These are phyloP conservation scores for Meteorus cinctellus DNA, from an alignment of 2,888 invertebrate genomes.

Conservation along the genomic window DNA sequence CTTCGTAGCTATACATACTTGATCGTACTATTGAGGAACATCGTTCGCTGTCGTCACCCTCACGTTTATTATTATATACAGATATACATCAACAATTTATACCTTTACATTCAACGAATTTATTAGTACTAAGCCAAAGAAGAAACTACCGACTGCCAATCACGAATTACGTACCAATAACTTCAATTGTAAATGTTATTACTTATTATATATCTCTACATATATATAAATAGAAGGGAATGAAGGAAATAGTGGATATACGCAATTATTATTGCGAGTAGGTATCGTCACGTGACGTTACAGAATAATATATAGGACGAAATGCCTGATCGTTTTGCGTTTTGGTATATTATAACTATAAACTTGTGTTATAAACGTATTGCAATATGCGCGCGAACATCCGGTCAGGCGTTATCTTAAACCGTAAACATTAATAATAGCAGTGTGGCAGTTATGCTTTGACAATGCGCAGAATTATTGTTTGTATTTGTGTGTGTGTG, in stretches of 20 bases:
- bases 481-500: constrained; percentile 23
- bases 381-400: constrained; percentile 53
- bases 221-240: constrained; percentile 41
- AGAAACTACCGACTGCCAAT: constrained; percentile 67
- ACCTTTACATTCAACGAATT: constrained; percentile 57
- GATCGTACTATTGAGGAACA: constrained; percentile 28
- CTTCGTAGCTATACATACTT: background rate
- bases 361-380: constrained; percentile 43
- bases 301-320: constrained; percentile 14
- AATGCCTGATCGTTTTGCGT: constrained; percentile 11
- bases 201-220: background rate
- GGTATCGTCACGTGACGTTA: constrained; percentile 18
- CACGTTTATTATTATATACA: constrained; percentile 24
- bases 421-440: constrained; percentile 64
- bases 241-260: background rate
- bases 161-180: constrained; percentile 69
- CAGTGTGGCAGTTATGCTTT: constrained; percentile 54
- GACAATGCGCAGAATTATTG: constrained; percentile 65
- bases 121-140: constrained; percentile 67
- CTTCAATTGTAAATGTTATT: constrained; percentile 62
- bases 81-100: constrained; percentile 15
- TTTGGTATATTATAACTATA: constrained; percentile 26
- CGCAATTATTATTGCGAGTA: constrained; percentile 14
- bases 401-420: constrained; percentile 57
- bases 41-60: constrained; percentile 46